Percentiles rank a stretch among this genome's conserved stretches.
phyloP scores from a whole-genome alignment of 2,113 vertebrate genomes.

The Forbesichthys papilliferus region DNA sequence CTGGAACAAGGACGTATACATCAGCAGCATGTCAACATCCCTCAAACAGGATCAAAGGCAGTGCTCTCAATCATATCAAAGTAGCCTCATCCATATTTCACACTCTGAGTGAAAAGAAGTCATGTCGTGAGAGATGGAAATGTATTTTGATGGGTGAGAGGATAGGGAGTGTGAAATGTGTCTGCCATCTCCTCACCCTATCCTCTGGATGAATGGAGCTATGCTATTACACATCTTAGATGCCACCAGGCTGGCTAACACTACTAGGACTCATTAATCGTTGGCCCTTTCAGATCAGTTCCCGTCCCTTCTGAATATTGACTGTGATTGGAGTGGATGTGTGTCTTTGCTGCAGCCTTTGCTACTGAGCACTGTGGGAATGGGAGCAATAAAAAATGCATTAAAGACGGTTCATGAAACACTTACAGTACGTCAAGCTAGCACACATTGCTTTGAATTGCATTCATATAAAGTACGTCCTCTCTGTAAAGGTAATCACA shows the following conservation, averaged over 20 bases:
- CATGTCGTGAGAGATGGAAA: slow-evolving; percentile 32
- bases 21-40: background rate
- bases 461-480: background rate
- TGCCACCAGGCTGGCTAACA: background rate
- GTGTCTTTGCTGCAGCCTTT: slow-evolving; percentile 19
- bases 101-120: slow-evolving; percentile 31
- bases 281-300: background rate
- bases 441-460: slow-evolving; percentile 29
- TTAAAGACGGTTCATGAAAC: slow-evolving; percentile 46
- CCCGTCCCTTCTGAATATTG: slow-evolving; percentile 4
- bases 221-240: background rate
- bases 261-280: slow-evolving; percentile 5
- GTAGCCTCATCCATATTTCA: slow-evolving; percentile 43
- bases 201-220: slow-evolving; percentile 4
- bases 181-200: slow-evolving; percentile 8
- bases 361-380: slow-evolving; percentile 19
- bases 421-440: slow-evolving; percentile 19
- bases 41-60: slow-evolving; percentile 37
- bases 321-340: background rate
- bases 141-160: slow-evolving; percentile 30
- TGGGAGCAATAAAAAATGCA: slow-evolving; percentile 26
- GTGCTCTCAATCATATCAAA: slow-evolving; percentile 44
- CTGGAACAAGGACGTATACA: background rate
- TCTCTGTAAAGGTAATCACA: slow-evolving; percentile 10
- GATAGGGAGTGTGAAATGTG: slow-evolving; percentile 4